Conservation (phyloP, 2,888 invertebrate genomes). For the Tricholauxania praeusta region DNA sequence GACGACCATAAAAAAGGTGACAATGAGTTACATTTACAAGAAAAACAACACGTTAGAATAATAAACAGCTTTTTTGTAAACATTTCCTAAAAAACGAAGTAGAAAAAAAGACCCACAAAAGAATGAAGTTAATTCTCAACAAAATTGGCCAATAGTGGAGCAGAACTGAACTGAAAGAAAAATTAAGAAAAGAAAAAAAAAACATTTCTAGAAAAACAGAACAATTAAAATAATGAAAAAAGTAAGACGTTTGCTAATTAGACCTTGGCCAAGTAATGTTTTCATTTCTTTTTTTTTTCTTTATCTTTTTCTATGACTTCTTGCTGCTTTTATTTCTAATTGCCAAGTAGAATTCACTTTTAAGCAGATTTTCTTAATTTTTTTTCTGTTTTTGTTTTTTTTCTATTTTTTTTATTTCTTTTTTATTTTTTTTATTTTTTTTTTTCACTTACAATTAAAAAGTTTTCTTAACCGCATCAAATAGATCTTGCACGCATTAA, state of each 20-base stretch:
- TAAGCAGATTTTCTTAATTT: slow-evolving; percentile 27
- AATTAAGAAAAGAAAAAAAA: slow-evolving; percentile 27
- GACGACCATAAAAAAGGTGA: slow-evolving; percentile 2
- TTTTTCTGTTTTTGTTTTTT: neutral
- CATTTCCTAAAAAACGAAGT: neutral
- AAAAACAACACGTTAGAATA: slow-evolving; percentile 22
- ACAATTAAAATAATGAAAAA: slow-evolving; percentile 24
- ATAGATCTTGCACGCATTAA: neutral
- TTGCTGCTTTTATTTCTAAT: slow-evolving; percentile 8
- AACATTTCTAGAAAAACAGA: slow-evolving; percentile 6
- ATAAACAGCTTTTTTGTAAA: slow-evolving; percentile 2
- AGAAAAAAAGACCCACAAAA: neutral
- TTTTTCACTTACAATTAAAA: slow-evolving; percentile 2
- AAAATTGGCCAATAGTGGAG: slow-evolving; percentile 3
- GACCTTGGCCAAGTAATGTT: slow-evolving; percentile 39
- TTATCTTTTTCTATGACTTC: neutral
- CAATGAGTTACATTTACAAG: slow-evolving; percentile 21
- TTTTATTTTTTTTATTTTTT: too few relatives aligned
- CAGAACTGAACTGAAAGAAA: neutral
- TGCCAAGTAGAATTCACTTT: slow-evolving; percentile 36
- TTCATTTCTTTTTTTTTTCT: slow-evolving; percentile 20
- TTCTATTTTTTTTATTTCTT: too few relatives aligned
- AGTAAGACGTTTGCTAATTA: slow-evolving; percentile 44
- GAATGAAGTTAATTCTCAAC: neutral
- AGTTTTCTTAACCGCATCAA: slow-evolving; percentile 2